These are phyloP conservation scores for Aegotheles bennettii DNA, from an alignment of 2,113 vertebrate species.

Conservation along the genomic window DNA sequence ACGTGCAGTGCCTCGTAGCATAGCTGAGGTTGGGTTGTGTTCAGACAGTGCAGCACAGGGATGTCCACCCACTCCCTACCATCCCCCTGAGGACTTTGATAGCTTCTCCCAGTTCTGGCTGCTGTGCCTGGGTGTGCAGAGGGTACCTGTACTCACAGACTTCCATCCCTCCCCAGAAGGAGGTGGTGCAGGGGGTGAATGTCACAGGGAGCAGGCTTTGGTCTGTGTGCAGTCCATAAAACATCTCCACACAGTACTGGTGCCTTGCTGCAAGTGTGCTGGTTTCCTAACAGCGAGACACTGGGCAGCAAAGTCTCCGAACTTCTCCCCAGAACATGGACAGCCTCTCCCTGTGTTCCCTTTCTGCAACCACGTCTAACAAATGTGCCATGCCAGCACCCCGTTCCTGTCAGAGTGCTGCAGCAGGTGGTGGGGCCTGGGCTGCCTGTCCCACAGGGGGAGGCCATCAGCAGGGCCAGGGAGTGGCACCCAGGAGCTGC, in stretches of 20 bases:
- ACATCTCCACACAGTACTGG: neutral
- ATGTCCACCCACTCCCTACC: neutral
- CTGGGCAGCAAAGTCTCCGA: neutral
- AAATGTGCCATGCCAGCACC: neutral
- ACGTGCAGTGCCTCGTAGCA: neutral
- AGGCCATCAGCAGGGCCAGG: neutral
- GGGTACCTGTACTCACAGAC: neutral
- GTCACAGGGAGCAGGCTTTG: neutral
- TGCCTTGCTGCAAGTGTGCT: neutral
- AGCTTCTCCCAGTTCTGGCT: neutral
- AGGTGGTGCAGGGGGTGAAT: neutral
- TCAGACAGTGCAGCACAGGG: neutral
- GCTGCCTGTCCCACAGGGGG: neutral
- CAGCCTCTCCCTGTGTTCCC: neutral
- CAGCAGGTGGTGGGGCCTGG: neutral
- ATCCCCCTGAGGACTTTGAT: neutral
- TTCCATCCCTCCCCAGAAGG: neutral
- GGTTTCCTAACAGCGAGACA: neutral
- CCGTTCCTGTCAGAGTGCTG: neutral
- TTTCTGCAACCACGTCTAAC: neutral
- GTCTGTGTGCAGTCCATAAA: neutral
- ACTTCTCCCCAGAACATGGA: neutral
- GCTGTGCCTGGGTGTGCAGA: neutral
- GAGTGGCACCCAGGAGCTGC: neutral
- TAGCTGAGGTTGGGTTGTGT: neutral